Conservation (phyloP, 2,888 invertebrate species). For the Tupiocoris notatus region DNA sequence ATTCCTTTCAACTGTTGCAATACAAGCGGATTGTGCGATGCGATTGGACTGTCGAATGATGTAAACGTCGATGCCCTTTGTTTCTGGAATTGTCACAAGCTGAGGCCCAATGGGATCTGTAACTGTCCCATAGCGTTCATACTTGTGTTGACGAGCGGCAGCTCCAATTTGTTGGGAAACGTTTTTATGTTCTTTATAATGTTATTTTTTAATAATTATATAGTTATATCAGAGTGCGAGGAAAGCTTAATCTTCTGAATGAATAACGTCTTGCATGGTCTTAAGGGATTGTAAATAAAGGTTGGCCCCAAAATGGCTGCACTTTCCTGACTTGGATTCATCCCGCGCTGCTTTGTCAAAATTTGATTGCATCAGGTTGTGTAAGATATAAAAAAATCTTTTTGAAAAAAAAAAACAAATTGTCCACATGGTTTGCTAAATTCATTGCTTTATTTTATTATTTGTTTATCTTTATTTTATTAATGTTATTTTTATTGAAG, state of each 20-base stretch:
- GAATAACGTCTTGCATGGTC: constrained; percentile 12
- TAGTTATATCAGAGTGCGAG: not conserved
- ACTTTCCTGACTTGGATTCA: too few species aligned
- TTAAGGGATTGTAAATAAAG: constrained; percentile 34
- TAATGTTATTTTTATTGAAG: too few species aligned
- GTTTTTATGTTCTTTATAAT: constrained; percentile 1
- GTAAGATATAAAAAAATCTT: too few species aligned
- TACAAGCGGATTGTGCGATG: not conserved
- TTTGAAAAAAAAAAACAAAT: too few species aligned
- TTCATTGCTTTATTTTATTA: too few species aligned
- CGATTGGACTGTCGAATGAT: not conserved
- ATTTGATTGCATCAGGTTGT: too few species aligned
- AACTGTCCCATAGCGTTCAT: not conserved
- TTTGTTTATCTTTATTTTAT: too few species aligned
- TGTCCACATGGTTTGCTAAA: too few species aligned
- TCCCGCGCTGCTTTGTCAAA: too few species aligned
- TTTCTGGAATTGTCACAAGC: not conserved
- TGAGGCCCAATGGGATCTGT: too few species aligned
- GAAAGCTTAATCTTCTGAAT: constrained; percentile 5
- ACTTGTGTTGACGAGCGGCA: constrained; percentile 2
- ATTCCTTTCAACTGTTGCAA: not conserved
- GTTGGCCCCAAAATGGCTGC: constrained; percentile 23
- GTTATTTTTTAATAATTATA: constrained; percentile 20
- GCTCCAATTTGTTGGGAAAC: constrained; percentile 1
- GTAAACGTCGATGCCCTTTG: not conserved